Evolutionary conservation across 2,888 invertebrate species (phyloP).

Genomic region (Thymelicus lineola): DNA sequence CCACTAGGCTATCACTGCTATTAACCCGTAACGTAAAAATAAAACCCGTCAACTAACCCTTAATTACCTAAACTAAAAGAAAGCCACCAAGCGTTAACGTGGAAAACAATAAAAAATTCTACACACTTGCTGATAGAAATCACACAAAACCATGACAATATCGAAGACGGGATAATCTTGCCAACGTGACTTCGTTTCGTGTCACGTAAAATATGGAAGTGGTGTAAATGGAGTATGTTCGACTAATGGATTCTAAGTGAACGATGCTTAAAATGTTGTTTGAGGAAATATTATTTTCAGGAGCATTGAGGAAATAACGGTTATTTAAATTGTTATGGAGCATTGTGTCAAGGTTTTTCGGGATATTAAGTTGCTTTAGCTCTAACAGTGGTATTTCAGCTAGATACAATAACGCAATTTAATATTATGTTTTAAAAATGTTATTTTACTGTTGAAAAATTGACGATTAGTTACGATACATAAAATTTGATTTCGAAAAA

Average conservation of each 20-base stretch:
- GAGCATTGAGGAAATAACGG: neutral
- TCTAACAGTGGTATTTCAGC: too few species aligned
- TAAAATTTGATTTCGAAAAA: too few species aligned
- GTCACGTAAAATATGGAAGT: slow-evolving; percentile 48
- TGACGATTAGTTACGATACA: too few species aligned
- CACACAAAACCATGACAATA: slow-evolving; percentile 15
- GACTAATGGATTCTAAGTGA: slow-evolving; percentile 18
- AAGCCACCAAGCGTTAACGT: too few species aligned
- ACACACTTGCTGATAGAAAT: neutral
- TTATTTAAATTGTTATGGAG: neutral
- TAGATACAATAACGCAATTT: too few species aligned
- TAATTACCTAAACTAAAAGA: too few species aligned
- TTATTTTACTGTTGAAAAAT: too few species aligned
- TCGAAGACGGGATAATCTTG: slow-evolving; percentile 37
- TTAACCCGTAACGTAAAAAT: too few species aligned
- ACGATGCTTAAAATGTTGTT: slow-evolving; percentile 16
- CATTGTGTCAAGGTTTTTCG: neutral
- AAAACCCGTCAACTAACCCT: too few species aligned
- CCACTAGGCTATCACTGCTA: too few species aligned
- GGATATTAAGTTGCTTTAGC: too few species aligned
- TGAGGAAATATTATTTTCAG: slow-evolving; percentile 10
- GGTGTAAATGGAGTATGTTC: slow-evolving; percentile 17
- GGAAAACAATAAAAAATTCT: neutral
- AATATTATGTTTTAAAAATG: too few species aligned
- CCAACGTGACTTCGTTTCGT: slow-evolving; percentile 41